A percentile compares a stretch with the other conserved stretches of the same genome.
Conservation (phyloP, 2,797 vertebrate species). For the Melanotaenia maccullochi region DNA sequence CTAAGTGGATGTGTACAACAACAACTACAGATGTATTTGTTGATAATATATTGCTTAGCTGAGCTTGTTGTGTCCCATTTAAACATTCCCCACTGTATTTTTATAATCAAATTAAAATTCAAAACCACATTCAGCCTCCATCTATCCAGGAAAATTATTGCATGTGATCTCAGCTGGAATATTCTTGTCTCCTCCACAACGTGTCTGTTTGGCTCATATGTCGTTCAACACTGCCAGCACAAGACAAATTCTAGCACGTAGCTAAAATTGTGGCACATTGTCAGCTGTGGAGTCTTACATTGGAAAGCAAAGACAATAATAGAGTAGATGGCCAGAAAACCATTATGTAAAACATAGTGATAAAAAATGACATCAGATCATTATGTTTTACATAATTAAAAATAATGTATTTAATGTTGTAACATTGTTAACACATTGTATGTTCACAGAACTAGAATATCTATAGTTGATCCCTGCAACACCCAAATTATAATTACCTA, state of each 20-base stretch:
- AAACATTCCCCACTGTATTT: not conserved
- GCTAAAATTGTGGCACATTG: conserved; percentile 61
- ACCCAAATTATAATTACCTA: not conserved
- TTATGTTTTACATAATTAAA: not conserved
- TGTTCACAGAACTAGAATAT: not conserved
- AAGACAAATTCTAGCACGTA: conserved; percentile 38
- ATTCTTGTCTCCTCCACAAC: conserved; percentile 19
- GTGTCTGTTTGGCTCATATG: conserved; percentile 35
- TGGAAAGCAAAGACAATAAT: conserved; percentile 27
- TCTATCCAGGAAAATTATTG: not conserved
- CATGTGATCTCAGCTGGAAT: conserved; percentile 17
- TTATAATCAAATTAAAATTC: not conserved
- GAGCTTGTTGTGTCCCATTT: not conserved
- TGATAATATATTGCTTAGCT: not conserved
- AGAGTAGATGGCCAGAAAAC: conserved; percentile 9
- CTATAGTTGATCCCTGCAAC: not conserved
- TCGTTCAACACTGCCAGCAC: conserved; percentile 29
- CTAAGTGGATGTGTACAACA: not conserved
- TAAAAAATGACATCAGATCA: not conserved
- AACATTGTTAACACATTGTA: not conserved
- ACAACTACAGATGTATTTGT: not conserved
- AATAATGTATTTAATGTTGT: not conserved
- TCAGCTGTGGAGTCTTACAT: conserved; percentile 35
- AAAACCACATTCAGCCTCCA: not conserved
- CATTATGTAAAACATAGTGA: conserved; percentile 1